Base-by-base conservation (phyloP, 2,888 invertebrate genomes). In the Villa cingulata region DNA sequence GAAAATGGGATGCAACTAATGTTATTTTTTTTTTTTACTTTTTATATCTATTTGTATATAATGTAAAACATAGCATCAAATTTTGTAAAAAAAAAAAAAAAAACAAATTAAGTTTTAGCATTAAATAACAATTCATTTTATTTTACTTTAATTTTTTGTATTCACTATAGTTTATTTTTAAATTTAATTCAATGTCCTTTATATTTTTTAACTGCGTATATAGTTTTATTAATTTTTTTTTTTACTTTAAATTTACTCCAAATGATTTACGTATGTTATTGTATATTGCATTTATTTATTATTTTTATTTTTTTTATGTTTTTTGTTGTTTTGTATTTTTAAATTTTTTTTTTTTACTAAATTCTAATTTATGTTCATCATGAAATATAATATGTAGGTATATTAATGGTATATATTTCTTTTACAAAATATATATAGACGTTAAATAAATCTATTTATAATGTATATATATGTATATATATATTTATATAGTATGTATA, bases 391-490 rank as follows among this genome's bases (percentile, higher is more conserved):
- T 32, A 14, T 40, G 23, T 27, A 29, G 37, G 12, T 36, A 44
- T 23, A 36, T 29, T 39, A 29, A 45, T 39, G 29, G 44, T 43
- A n/a, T n/a, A n/a, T n/a, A 48, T 38, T 27, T 48, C 45, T 52
- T 49, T 50, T 53, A 46, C 49, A 49, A 48, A 52, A 49, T 46
- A 50, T 46, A 48, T 50, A n/a, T n/a, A n/a, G n/a, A 48, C 50
- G 54, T 49, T 41, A 17, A 41, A 46, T 12, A 12, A 41, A 46
- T 42, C 46, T 46, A 46, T 41, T 42, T 23, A 37, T 46, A 41
- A 46, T 42, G 41, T 46, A 46, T 41, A 46, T 23, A 37, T 46
- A 46, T 41, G 41, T 46, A 23, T 23, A 7, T 23, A 34, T 34
- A 15, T 34, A 34, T n/a, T n/a, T n/a, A 34, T 34, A 34, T 15